phyloP scores from a whole-genome alignment of 2,888 invertebrate species.

The Scelioninae gen. 1 region DNA sequence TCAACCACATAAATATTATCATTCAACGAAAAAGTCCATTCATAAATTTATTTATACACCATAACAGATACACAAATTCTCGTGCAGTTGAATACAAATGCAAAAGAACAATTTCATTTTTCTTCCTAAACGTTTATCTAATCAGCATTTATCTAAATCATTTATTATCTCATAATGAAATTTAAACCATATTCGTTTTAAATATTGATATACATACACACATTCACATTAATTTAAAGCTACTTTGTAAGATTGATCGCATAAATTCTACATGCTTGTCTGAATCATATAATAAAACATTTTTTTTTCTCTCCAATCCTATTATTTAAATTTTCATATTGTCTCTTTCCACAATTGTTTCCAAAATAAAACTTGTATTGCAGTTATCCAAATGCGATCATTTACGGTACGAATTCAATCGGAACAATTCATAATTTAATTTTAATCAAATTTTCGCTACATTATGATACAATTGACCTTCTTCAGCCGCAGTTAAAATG shows the following conservation, averaged over 20 bases:
- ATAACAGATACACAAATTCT: background rate
- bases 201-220: conserved; percentile 1
- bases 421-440: conserved; percentile 26
- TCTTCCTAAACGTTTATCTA: background rate
- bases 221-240: conserved; percentile 13
- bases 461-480: conserved; percentile 9
- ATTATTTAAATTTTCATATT: conserved; percentile 17
- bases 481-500: background rate
- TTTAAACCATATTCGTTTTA: background rate
- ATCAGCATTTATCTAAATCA: background rate
- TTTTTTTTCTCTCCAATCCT: conserved; percentile 3
- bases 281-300: conserved; percentile 21
- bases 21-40: too few species aligned
- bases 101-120: background rate
- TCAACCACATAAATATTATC: too few species aligned
- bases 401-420: background rate
- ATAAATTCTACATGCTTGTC: conserved; percentile 18
- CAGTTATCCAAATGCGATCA: conserved; percentile 3
- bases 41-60: background rate
- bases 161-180: background rate
- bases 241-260: conserved; percentile 23
- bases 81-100: background rate
- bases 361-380: conserved; percentile 7
- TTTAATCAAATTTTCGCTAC: conserved; percentile 32
- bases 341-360: background rate